Evolutionary conservation across 2,113 vertebrate species (phyloP).

Genomic region (Myodes glareolus): DNA sequence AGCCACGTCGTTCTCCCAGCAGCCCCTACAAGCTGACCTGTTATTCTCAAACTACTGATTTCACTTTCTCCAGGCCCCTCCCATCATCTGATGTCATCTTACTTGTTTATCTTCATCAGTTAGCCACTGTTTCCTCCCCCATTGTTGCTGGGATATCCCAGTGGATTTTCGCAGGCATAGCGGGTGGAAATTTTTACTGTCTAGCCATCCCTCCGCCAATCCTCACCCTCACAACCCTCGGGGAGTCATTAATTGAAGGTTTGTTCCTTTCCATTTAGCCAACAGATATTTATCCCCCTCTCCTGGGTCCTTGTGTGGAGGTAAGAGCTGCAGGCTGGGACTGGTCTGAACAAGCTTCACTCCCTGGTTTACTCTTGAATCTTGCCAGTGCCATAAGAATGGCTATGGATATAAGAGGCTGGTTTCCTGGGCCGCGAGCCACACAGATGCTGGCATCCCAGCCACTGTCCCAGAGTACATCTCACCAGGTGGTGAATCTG

Average conservation of each 20-base stretch:
- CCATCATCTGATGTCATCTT: not conserved
- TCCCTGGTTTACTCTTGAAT: not conserved
- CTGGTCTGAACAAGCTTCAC: not conserved
- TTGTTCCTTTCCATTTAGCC: conserved; percentile 50
- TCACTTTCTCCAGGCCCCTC: fast-evolving
- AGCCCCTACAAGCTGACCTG: not conserved
- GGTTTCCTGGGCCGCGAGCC: not conserved
- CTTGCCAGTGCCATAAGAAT: not conserved
- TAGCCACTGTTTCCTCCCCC: not conserved
- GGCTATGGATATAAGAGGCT: fast-evolving
- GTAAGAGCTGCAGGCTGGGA: not conserved
- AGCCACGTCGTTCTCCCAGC: not conserved
- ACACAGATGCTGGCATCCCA: no score
- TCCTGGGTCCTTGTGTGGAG: not conserved
- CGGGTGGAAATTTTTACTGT: conserved; percentile 35
- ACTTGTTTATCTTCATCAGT: not conserved
- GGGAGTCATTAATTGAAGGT: conserved; percentile 42
- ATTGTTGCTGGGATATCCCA: not conserved
- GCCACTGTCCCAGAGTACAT: fast-evolving
- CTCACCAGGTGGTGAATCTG: not conserved
- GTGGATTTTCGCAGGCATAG: not conserved
- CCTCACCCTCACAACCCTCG: not conserved
- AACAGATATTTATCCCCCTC: not conserved
- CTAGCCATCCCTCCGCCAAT: not conserved
- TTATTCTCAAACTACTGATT: not conserved